phyloP scores from a whole-genome alignment of 1,140 invertebrate genomes.

The Apocrypta bakeri region DNA sequence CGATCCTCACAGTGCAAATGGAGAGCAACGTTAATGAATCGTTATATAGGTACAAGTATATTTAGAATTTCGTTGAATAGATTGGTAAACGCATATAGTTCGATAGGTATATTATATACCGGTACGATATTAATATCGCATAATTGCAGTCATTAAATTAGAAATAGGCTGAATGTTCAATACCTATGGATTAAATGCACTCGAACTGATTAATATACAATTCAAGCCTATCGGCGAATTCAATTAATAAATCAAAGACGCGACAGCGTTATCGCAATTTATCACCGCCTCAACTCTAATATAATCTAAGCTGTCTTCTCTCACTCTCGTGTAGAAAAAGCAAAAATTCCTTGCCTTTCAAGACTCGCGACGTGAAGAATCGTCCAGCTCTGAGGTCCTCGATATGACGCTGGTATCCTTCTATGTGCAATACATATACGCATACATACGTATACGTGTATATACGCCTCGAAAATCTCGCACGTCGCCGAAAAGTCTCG shows the following conservation, averaged over 20 bases:
- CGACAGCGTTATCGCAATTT: neutral
- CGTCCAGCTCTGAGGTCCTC: neutral
- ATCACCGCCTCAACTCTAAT: neutral
- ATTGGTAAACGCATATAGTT: neutral
- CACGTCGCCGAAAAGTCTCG: constrained; percentile 20
- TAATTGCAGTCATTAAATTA: neutral
- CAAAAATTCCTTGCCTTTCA: neutral
- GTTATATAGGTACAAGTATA: neutral
- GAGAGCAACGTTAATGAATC: neutral
- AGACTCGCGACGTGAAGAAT: neutral
- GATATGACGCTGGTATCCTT: neutral
- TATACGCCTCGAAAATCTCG: neutral
- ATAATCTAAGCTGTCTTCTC: neutral
- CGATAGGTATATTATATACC: neutral
- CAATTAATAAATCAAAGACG: neutral
- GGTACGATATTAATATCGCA: neutral
- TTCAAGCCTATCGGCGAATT: neutral
- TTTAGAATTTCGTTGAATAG: neutral
- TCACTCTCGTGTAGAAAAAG: neutral
- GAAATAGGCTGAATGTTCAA: neutral
- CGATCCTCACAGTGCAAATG: neutral
- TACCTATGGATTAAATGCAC: neutral
- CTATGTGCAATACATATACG: too few species aligned
- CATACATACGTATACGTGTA: neutral
- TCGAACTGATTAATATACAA: neutral